Percentiles rank a stretch among this genome's conserved stretches.
These are phyloP conservation scores for Achlya flavicornis DNA, from an alignment of 2,888 invertebrate genomes.

Conservation along the genomic window DNA sequence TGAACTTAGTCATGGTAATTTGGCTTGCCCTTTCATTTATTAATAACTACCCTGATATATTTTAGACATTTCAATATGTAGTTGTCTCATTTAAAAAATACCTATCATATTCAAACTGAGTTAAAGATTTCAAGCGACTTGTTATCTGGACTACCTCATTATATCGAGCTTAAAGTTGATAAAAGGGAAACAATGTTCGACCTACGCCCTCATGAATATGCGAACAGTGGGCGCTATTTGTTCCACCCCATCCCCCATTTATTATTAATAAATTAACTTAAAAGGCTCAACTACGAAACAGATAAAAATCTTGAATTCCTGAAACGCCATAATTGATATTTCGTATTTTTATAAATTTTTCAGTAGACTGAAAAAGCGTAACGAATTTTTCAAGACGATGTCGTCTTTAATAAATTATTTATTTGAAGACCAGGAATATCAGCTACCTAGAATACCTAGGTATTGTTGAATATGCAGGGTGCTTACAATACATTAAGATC, in stretches of 20 bases:
- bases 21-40: background rate
- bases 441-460: no score
- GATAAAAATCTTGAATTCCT: slow-evolving; percentile 1
- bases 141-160: slow-evolving; percentile 7
- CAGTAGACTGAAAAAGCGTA: no score
- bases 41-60: background rate
- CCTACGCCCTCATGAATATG: slow-evolving; percentile 33
- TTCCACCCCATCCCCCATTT: slow-evolving; percentile 20
- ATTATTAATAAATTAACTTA: slow-evolving; percentile 25
- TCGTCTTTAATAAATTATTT: no score
- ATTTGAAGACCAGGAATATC: no score
- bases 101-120: background rate
- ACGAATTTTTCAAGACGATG: no score
- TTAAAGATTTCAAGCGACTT: background rate
- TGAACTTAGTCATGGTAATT: no score
- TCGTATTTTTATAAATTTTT: background rate
- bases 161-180: slow-evolving; percentile 6
- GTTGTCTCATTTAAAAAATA: background rate
- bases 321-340: background rate
- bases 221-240: slow-evolving; percentile 25
- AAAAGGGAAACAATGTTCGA: slow-evolving; percentile 25
- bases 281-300: no score
- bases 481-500: no score
- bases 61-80: no score
- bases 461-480: no score